Evolutionary conservation across 1,140 invertebrate species (phyloP).

Genomic region (Choristoneura fumiferana): DNA sequence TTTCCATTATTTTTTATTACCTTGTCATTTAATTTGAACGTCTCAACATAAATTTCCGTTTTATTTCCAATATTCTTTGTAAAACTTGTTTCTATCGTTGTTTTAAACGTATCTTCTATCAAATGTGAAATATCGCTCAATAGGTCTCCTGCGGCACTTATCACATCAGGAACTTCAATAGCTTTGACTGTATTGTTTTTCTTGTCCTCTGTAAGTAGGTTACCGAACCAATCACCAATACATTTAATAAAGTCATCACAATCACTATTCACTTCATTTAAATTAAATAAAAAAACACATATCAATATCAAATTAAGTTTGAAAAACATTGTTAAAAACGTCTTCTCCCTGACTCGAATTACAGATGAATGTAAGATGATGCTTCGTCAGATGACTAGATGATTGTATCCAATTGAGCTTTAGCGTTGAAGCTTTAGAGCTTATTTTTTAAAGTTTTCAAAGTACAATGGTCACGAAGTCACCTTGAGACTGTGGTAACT

Average conservation of each 20-base stretch:
- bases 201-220: constrained; percentile 19
- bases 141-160: constrained; percentile 29
- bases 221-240: constrained; percentile 23
- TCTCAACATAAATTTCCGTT: constrained; percentile 44
- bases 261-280: constrained; percentile 21
- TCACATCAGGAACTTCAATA: constrained; percentile 20
- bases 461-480: neutral
- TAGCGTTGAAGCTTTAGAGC: neutral
- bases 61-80: constrained; percentile 34
- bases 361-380: constrained; percentile 24
- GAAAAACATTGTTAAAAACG: constrained; percentile 25
- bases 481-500: neutral
- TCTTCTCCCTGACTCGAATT: constrained; percentile 13
- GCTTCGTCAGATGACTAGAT: neutral
- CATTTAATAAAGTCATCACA: constrained; percentile 29
- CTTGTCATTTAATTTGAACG: constrained; percentile 35
- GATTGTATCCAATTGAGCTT: neutral
- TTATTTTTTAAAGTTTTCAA: neutral
- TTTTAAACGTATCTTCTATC: constrained; percentile 40
- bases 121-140: constrained; percentile 37
- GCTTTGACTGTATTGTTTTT: constrained; percentile 23
- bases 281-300: constrained; percentile 15
- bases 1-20: neutral
- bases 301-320: constrained; percentile 25
- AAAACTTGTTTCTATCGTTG: constrained; percentile 16